Evolutionary conservation across 2,888 invertebrate species (phyloP), one percentile per base, ranked within the genome.

Genomic region (Rhodophaea formosa): DNA sequence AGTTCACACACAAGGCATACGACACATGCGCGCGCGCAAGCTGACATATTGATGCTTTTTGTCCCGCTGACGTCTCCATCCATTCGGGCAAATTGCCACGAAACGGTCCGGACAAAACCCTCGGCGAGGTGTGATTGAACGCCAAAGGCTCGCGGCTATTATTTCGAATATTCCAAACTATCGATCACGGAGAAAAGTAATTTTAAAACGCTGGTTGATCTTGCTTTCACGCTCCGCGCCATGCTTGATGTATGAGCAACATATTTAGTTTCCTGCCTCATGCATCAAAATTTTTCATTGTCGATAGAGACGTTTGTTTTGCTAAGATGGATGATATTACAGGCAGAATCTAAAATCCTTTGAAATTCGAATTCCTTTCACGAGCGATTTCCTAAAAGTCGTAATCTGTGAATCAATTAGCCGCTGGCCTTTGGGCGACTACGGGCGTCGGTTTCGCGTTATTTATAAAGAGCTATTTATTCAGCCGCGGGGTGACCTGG

Each of bases 21-120:
- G 75, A 77, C 74, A 78, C 72, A 75, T 82, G 80, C 82, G 86
- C 84, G 79, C 70, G 79, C 82, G 84, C 81, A 78, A 73, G 72
- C 70, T 89, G 89, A 91, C 88, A 82, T 86, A 91, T 91, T 84
- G 86, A 76, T 78, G 84, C 86, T 90, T 90, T 90, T 90, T 90
- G 88, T 89, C 76, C 77, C 77, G 80, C 66, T 87, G 91, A 91
- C 91, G 72, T 86, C 87, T 90, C 84, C 83, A 91, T 91, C 83
- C 80, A 88, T 88, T 84, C 77, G 72, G 77, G 86, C 88, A 88
- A 89, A 89, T 90, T 91, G 87, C 84, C 82, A 77, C 78, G 72
- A 64, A 70, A 67, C 66, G 62, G 67, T 61, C 67, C 69, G 65
- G 69, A 79, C 80, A 72, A 74, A 79, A 77, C 79, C 78, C 78